These are phyloP conservation scores for Plecturocebus donacophilus DNA, from an alignment of 2,113 vertebrate species.

Conservation along the genomic window DNA sequence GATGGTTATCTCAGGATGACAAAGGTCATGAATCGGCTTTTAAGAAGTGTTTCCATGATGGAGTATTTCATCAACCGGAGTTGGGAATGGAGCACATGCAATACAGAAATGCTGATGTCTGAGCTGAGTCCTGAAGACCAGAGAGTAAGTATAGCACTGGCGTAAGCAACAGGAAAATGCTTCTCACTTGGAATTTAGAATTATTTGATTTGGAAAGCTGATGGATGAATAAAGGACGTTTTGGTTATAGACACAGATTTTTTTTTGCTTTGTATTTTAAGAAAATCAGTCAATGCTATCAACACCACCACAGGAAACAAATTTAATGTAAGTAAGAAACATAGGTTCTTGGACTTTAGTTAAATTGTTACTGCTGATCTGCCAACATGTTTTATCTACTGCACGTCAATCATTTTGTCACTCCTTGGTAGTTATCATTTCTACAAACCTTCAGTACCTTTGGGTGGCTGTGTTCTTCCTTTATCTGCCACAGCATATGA, in stretches of 20 bases:
- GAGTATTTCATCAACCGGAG: slow-evolving; percentile 95
- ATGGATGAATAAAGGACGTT: neutral
- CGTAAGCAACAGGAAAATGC: neutral
- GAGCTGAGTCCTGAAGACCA: slow-evolving; percentile 93
- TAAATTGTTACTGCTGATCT: neutral
- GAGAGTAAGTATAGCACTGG: slow-evolving; percentile 84
- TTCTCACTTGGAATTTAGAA: neutral
- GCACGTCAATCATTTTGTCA: neutral
- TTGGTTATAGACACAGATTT: neutral
- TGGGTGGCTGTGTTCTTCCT: neutral
- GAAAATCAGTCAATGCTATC: neutral
- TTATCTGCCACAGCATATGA: neutral
- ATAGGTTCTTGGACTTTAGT: neutral
- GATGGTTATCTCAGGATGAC: slow-evolving; percentile 89
- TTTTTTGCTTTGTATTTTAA: neutral
- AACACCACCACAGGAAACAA: neutral
- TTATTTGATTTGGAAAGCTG: neutral
- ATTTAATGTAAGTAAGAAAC: neutral
- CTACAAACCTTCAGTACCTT: neutral
- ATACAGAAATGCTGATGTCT: slow-evolving; percentile 93
- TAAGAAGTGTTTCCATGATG: slow-evolving; percentile 90
- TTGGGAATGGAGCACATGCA: slow-evolving; percentile 96
- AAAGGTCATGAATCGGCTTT: slow-evolving; percentile 93
- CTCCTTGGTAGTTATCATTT: neutral
- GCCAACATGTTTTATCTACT: neutral